Base-by-base conservation (phyloP, 2,888 invertebrate genomes). In the Xylota segnis region DNA sequence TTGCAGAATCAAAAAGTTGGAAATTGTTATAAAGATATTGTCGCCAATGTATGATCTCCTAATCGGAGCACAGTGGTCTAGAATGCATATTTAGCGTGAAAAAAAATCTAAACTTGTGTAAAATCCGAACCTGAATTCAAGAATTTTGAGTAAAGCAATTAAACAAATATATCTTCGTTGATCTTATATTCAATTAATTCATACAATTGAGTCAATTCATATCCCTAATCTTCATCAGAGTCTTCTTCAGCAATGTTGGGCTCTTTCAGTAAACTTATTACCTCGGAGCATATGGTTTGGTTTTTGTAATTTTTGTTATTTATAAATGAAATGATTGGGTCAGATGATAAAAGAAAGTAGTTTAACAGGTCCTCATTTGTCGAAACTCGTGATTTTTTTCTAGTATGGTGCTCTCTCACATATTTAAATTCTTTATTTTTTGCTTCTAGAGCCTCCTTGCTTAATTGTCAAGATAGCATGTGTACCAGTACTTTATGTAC, bases 201-300 rank as follows among this genome's bases (percentile, higher is more conserved):
- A 47, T 47, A 18, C 23, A 18, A 10, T 23, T 50, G 18, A 50
- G 47, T 50, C 10, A 10, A 23, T 50, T 1, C 18, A 50, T 50
- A 50, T 50, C 47, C 7, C 18, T 50, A 50, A 50, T 23, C 47
- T 50, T 50, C 47, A 18, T 50, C 47, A 9, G 47, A 23, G 47
- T 50, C 7, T 50, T 23, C 23, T 50, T 50, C 23, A 50, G 23
- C 23, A 50, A 50, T 50, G 23, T 50, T 50, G 23, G 50, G 23
- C 50, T 50, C 50, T 12, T 50, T 23, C 23, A 50, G 50, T 23
- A 50, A 23, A 23, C 50, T 50, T 23, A 50, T 47, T 47, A 47
- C 18, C 18, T 18, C 47, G 18, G 47, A 47, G 47, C 9, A 47
- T 47, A 47, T 47, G 18, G 18, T 47, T 47, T 47, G n/a, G n/a